These are phyloP conservation scores for Pseudomyrmex concolor DNA, from an alignment of 1,140 invertebrate species.

Conservation along the genomic window DNA sequence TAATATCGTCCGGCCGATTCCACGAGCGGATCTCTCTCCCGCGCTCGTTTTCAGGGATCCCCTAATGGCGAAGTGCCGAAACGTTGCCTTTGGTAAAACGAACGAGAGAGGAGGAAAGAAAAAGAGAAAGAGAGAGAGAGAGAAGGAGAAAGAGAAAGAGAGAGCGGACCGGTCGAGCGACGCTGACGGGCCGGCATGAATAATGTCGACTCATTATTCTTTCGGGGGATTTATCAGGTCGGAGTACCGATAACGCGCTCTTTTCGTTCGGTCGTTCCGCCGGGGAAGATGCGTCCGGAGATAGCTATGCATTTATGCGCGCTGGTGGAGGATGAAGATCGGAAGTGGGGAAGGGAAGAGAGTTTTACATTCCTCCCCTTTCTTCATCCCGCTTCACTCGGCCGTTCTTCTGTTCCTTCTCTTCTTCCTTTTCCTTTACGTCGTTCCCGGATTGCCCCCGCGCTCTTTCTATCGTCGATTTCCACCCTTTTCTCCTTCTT, in stretches of 20 bases:
- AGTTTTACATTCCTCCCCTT: conserved; percentile 26
- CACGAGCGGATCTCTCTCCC: conserved; percentile 53
- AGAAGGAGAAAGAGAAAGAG: conserved; percentile 42
- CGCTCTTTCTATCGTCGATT: conserved; percentile 38
- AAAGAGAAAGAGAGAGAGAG: conserved; percentile 14
- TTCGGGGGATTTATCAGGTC: conserved; percentile 81
- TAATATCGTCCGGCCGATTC: conserved; percentile 70
- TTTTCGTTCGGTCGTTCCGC: conserved; percentile 77
- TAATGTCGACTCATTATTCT: conserved; percentile 82
- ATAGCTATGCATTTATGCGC: conserved; percentile 80
- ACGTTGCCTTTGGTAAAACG: conserved; percentile 56
- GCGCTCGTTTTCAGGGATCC: conserved; percentile 57
- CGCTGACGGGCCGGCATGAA: conserved; percentile 77
- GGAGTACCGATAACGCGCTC: conserved; percentile 77
- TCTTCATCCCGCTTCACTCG: neutral
- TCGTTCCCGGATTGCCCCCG: conserved; percentile 5
- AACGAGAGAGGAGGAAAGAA: conserved; percentile 27
- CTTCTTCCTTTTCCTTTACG: neutral
- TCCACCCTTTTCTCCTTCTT: conserved; percentile 24
- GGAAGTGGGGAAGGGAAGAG: neutral
- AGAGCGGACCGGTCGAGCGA: conserved; percentile 71
- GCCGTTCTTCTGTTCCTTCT: neutral
- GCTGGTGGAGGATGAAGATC: conserved; percentile 66
- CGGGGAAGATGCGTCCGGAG: conserved; percentile 75
- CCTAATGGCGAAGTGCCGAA: conserved; percentile 72